Base-by-base conservation (phyloP, 1,140 invertebrate genomes). In the Scylla paramamosain region DNA sequence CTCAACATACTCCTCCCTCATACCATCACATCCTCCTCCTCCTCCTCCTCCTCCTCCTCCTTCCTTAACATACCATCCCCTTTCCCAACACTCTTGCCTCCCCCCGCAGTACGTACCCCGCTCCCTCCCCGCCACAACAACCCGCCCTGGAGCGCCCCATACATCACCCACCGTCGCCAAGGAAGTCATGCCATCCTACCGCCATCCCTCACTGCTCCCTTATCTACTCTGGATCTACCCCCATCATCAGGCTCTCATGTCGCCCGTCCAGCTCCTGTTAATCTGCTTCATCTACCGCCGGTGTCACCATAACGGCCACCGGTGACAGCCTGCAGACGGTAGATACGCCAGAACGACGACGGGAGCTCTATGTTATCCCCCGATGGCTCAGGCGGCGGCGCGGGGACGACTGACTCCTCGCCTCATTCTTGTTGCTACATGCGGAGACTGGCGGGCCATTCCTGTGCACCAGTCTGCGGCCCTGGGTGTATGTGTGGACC, bases 231-330 rank as follows among this genome's bases (percentile, higher is more conserved):
- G 48, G 48, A 91, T 91, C 90, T 77, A 77, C 39, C n/a, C 67
- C 90, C 90, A 91, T 77, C 29, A 91, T 59, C 89, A 28, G 28
- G 0, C 39, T 46, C 84, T 87, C 84, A 87, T 87, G 84, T 87
- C 84, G 31, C 7, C 84, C 84, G 84, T 87, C 84, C 84, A 87
- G 84, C 84, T 91, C 46, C 39, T 91, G 90, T 59, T 91, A 91
- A 91, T 91, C 90, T 91, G 32, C 59, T 48, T 45, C 52, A 91
- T 91, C 90, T 91, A n/a, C 90, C 90, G 90, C 90, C 90, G 7
- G 90, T 32, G 90, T 67, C 90, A 91, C 90, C 90, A 77, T 91
- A 67, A 67, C 90, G 90, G 59, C 90, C n/a, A n/a, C 52, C 67
- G 90, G 29, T 91, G 90, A 91, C 90, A 91, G 90, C 14, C 90